Evolutionary conservation across 2,888 invertebrate species (phyloP), one percentile per base, ranked within the genome.

Genomic region (Pandemis cinnamomeana): DNA sequence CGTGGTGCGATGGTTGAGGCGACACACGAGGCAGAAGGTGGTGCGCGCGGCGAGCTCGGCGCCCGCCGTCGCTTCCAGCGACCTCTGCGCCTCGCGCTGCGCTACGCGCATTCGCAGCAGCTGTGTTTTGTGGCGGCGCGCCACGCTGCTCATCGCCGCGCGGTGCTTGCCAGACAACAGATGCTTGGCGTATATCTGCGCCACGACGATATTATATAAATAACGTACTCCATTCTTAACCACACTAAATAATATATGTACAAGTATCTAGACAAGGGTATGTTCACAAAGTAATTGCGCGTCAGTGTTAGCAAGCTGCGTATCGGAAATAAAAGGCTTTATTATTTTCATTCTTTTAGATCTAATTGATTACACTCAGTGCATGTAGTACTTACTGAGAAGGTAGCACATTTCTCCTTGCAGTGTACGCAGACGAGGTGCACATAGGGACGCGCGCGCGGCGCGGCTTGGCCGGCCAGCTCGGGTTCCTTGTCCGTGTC

Each of bases 401-500:
- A 97, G 8, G 97, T 97, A 8, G 96, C 94, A 80, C 96, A 96
- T 83, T 96, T 96, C 81, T 96, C 95, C 79, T 95, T 95, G 87
- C 98, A 98, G 86, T 97, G 97, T 1, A 97, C 96, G 84, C 98
- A 98, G 48, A 95, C 93, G 61, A 98, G 92, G 79, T 96, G 96
- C 74, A 97, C 96, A 84, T 95, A 97, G 48, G 94, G 82, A 4
- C 86, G 87, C 67, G 86, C 78, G 64, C 82, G 96, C 95, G 86
- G 95, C 95, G 85, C 89, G 72, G 95, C 95, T 0, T 95, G 94
- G 46, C 61, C n/a, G 7, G 92, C 90, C 0, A 88, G 91, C 78
- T 95, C 95, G 10, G 94, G 93, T 72, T 95, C 95, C 79, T 95
- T 95, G 78, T 95, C 95, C 0, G 95, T 94, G 77, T 94, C 93